Evolutionary conservation across 2,888 invertebrate species (phyloP).

Genomic region (Stratiomys singularior): DNA sequence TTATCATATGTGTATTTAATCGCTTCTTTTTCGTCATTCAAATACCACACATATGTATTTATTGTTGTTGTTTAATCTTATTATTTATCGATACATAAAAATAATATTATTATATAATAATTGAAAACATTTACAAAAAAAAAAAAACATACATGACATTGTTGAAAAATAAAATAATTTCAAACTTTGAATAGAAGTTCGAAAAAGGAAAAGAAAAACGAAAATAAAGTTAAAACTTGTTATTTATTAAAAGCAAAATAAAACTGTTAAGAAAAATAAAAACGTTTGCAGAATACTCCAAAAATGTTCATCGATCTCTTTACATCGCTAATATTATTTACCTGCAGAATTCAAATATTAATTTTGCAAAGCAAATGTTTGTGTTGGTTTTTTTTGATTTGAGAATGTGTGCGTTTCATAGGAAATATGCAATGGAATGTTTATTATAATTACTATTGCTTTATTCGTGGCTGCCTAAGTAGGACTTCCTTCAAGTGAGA

Average conservation of each 20-base stretch:
- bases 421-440: constrained; percentile 1
- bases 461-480: no score
- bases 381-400: neutral
- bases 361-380: neutral
- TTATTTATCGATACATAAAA: constrained; percentile 20
- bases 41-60: constrained; percentile 18
- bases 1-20: constrained; percentile 31
- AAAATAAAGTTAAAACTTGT: neutral
- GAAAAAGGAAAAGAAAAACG: neutral
- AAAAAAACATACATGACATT: constrained; percentile 25
- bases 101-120: constrained; percentile 22
- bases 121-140: constrained; percentile 30
- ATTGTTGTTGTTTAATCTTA: constrained; percentile 16
- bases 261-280: neutral
- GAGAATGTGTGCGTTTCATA: neutral
- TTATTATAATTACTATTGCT: neutral
- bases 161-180: constrained; percentile 9
- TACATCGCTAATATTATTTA: no score
- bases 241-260: neutral
- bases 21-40: neutral
- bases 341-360: no score
- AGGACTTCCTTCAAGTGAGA: no score
- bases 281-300: neutral
- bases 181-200: neutral
- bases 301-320: neutral